Base-by-base conservation (phyloP, 37 sponge, comb jelly and placozoan genomes). In the Cliona cf. orientalis region DNA sequence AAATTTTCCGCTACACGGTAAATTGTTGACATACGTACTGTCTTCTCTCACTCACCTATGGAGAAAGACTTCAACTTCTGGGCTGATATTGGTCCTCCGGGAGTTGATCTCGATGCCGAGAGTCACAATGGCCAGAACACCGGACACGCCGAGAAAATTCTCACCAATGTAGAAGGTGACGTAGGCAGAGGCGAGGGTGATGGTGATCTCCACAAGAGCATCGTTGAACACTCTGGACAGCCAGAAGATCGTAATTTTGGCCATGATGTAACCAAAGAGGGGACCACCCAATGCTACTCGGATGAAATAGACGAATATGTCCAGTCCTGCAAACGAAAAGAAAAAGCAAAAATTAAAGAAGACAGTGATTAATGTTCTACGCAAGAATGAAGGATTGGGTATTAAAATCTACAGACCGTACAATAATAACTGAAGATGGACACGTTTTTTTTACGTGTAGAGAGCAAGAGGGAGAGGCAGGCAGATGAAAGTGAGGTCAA, bases 151-250 rank as follows among this genome's bases (percentile, higher is more conserved):
- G 0, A 91, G 76, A 42, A 91, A 80, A 25, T 49, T 62, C 73
- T 93, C 97, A 34, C 94, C 94, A 46, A 97, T 67, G 66, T 81
- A 97, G 86, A 72, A 97, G 19, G 94, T 89, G 70, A 97, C 55
- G 75, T 97, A 97, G 58, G 97, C 86, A 2, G 97, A 97, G 40
- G 87, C 94, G 38, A 97, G 79, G 4, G 97, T 97, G 78, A 97
- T 91, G 40, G 92, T 91, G 32, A 97, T 97, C 72, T 97, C 97
- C 2, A 93, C 91, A 45, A 97, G 78, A 39, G 91, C 91, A 80
- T 97, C 97, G 73, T 97, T 97, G 80, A 86, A 97, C 26, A 97
- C 94, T 41, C 80, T 76, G 9, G 94, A 91, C n/a, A 97, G 80
- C 91, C 94, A 91, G 21, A 88, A 89, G 36, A 91, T 83, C 11